Evolutionary conservation across 2,888 invertebrate species (phyloP), one percentile per base, ranked within the genome.

Genomic region (Drosophila putrida): DNA sequence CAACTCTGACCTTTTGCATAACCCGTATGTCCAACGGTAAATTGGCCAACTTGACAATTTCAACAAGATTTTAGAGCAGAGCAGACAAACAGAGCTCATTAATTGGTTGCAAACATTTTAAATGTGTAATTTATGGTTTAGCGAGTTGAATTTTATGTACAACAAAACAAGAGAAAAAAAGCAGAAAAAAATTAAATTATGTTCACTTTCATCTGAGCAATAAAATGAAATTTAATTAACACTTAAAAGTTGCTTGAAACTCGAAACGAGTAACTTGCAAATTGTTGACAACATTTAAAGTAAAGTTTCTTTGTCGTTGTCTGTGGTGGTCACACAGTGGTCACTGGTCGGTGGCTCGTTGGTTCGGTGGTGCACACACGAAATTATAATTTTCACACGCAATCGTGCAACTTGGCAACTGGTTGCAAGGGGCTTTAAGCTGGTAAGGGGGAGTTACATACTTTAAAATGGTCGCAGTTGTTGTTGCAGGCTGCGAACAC

Each of bases 361-460:
- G 47, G 51, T 25, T 55, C 33, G 25, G 53, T 59, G 75, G 76
- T 79, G 54, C 54, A 41, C 84, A 80, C 84, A 88, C 76, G 78
- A 84, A 86, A 89, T 87, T 86, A 84, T 87, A 84, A 90, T 90
- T 90, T 90, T 90, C 90, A 90, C 90, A 90, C 90, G 90, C 90
- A 90, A 90, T 74, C 80, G 75, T 43, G 57, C 57, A 36, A 25
- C 36, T 63, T 63, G 46, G 50, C 50, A 60, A 35, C 27, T 27
- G 53, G 27, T 50, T 47, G 41, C 15, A 20, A 20, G 54, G 36
- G 31, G 4, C 6, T 8, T 0, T 11, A 4, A 8, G 28, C 1
- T 27, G 43, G 35, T 43, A 39, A 0, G 9, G 8, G 41, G 50
- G 27, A 15, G 38, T 31, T 43, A 25, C 31, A 27, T 44, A 25